Base-by-base conservation (phyloP, 2,113 vertebrate genomes). In the Origma solitaria region DNA sequence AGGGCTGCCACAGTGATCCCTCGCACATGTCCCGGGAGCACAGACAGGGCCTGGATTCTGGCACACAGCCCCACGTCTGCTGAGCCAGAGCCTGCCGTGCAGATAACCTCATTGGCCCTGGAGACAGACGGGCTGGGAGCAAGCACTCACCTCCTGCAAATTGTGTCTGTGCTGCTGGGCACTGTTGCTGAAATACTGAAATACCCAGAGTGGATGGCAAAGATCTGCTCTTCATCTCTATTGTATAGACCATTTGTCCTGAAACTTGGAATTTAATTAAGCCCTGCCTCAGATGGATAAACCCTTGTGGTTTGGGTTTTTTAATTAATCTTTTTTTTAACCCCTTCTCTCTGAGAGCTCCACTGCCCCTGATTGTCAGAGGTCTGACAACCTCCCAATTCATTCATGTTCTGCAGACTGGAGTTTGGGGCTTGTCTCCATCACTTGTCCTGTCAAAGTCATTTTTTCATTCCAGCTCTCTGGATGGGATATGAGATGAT, bases 71-170 rank as follows among this genome's bases (percentile, higher is more conserved):
- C 45, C 21, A 0, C 8, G 0, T 2, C 2, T 23, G 27, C 3
- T 28, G 23, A 40, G 11, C 21, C 72, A 28, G 77, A 86, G 68
- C 30, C 49, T 35, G 58, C 15, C 3, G 20, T 22, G 30, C 42
- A 35, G n/a, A 66, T 5, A 21, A 54, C 42, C 62, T 58, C 25
- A 0, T 0, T 28, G 0, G 22, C 70, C n/a, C 80, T 24, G 65
- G 33, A 54, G 38, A 8, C 5, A 2, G 6, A 4, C 1, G 1
- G 2, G 53, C 13, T 16, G 13, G 12, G 24, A 37, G 47, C 11
- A 12, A 50, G 66, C 6, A 1, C 56, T 18, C 10, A 0, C 19
- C n/a, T 58, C 47, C 40, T 42, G 47, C 28, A 53, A 10, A 31
- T 22, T 6, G 37, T 31, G n/a, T 2, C 35, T 5, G 13, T 2